A percentile compares a stretch with the other conserved stretches of the same genome.
Conservation (phyloP, 2,888 invertebrate genomes). For the Perizoma affinitatum region DNA sequence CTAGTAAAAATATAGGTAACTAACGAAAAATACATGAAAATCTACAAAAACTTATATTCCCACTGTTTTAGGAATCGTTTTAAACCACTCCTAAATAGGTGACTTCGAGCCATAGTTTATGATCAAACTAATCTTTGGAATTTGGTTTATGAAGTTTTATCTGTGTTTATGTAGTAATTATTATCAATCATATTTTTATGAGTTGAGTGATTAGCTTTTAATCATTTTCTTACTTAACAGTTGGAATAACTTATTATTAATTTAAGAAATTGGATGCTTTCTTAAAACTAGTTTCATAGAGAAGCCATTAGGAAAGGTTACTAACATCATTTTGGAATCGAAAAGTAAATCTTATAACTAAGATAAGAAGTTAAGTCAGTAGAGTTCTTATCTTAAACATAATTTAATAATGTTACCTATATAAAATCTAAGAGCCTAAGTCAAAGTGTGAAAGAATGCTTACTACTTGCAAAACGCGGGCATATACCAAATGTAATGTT, state of each 20-base stretch:
- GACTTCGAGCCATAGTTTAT: slow-evolving; percentile 26
- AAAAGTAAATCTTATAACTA: neutral
- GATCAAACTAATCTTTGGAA: slow-evolving; percentile 22
- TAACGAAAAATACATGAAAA: too few relatives aligned
- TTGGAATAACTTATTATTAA: slow-evolving; percentile 16
- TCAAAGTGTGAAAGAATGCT: too few relatives aligned
- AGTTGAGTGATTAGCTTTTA: slow-evolving; percentile 30
- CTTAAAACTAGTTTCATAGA: neutral
- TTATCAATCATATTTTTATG: slow-evolving; percentile 28
- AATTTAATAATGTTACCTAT: too few relatives aligned
- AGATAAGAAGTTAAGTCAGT: too few relatives aligned
- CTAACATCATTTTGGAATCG: neutral
- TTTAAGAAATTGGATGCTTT: slow-evolving; percentile 13
- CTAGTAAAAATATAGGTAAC: too few relatives aligned
- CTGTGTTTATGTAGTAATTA: slow-evolving; percentile 21
- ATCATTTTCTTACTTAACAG: slow-evolving; percentile 16
- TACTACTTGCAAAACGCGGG: too few relatives aligned
- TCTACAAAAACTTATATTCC: too few relatives aligned
- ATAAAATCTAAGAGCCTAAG: too few relatives aligned
- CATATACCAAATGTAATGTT: too few relatives aligned
- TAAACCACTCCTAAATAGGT: slow-evolving; percentile 19
- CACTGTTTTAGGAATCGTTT: neutral
- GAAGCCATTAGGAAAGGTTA: neutral
- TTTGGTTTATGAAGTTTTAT: slow-evolving; percentile 18
- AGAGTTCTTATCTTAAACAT: too few relatives aligned